Conservation (phyloP, 2,888 invertebrate genomes). For the Thymelicus lineola region DNA sequence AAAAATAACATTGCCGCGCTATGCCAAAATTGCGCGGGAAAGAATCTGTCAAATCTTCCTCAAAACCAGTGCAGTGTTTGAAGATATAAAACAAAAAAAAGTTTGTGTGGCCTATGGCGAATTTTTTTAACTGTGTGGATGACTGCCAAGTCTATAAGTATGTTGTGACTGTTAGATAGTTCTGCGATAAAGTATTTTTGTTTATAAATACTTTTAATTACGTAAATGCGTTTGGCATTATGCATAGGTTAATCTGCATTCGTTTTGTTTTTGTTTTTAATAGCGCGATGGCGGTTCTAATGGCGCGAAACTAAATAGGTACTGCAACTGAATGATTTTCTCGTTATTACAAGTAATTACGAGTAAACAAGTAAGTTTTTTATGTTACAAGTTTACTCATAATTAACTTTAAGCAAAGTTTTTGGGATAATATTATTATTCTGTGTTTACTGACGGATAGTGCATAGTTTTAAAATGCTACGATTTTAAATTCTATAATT, state of each 20-base stretch:
- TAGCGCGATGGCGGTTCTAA: conserved; percentile 22
- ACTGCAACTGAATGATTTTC: not conserved
- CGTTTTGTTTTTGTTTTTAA: conserved; percentile 9
- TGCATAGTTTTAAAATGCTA: not conserved
- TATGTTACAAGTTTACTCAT: too few relatives aligned
- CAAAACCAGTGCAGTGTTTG: conserved; percentile 8
- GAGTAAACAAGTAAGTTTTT: too few relatives aligned
- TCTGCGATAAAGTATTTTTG: conserved; percentile 18
- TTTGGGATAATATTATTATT: not conserved
- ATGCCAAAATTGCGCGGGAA: conserved; percentile 28
- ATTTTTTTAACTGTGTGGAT: conserved; percentile 24
- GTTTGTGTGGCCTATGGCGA: not conserved
- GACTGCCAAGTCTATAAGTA: conserved; percentile 32
- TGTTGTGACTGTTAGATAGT: conserved; percentile 38
- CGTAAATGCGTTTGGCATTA: conserved; percentile 12
- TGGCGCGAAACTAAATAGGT: conserved; percentile 2
- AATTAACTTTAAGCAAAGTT: not conserved
- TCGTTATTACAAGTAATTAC: not conserved
- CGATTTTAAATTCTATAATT: not conserved
- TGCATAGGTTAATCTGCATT: conserved; percentile 12
- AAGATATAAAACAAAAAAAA: not conserved
- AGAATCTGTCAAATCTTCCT: conserved; percentile 10
- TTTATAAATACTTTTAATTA: conserved; percentile 22
- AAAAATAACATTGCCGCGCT: conserved; percentile 8
- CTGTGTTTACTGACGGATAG: not conserved